Conservation (phyloP, 2,113 vertebrate species). For the Lampris megalopsis region DNA sequence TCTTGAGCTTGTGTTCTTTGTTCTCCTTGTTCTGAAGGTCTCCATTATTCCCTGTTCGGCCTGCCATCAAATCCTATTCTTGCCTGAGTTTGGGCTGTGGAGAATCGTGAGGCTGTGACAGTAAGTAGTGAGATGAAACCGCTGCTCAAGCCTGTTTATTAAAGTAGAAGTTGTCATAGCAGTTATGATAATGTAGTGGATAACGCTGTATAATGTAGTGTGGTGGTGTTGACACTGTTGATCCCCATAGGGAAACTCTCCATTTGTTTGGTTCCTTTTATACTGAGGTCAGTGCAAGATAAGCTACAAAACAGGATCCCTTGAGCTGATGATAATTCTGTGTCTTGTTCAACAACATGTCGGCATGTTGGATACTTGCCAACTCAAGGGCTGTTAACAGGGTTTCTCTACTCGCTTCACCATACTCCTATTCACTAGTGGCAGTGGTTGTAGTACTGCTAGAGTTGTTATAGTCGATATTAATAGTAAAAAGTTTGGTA, state of each 20-base stretch:
- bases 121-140: conserved; percentile 54
- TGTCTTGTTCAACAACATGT: not conserved
- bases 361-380: not conserved
- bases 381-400: conserved; percentile 7
- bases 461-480: too few species aligned
- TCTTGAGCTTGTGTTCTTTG: not conserved
- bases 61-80: conserved; percentile 51
- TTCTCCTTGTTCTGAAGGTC: not conserved
- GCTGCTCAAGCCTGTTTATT: not conserved
- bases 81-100: conserved; percentile 55
- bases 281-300: conserved; percentile 11
- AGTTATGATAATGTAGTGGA: too few species aligned
- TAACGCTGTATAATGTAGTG: too few species aligned
- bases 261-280: not conserved
- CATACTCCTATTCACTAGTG: not conserved
- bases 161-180: too few species aligned
- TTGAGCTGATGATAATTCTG: not conserved
- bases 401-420: too few species aligned
- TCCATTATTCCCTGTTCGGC: conserved; percentile 1
- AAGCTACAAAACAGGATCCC: not conserved
- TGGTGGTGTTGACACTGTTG: not conserved
- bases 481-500: too few species aligned
- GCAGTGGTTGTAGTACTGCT: too few species aligned
- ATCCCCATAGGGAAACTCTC: not conserved
- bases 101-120: conserved; percentile 62